Conservation (phyloP, 1,140 invertebrate genomes). For the Ruditapes philippinarum region DNA sequence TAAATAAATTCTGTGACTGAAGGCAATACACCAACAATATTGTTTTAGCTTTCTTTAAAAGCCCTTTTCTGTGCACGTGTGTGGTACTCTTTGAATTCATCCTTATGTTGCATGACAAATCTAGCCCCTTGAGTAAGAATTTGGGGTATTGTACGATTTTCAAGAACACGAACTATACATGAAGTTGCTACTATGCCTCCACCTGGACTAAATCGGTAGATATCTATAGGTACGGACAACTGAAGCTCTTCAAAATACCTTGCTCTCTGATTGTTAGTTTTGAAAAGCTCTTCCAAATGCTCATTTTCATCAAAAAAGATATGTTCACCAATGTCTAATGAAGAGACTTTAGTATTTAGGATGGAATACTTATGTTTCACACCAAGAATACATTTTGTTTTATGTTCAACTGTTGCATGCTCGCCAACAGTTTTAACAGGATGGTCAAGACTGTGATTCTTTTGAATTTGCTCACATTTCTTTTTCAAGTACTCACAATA, state of each 20-base stretch:
- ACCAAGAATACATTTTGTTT: not conserved
- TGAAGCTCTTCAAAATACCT: conserved; percentile 44
- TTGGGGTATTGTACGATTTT: not conserved
- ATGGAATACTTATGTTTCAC: not conserved
- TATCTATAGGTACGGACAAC: conserved; percentile 42
- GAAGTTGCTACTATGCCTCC: not conserved
- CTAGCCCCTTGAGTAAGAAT: conserved; percentile 43
- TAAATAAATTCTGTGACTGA: conserved; percentile 64
- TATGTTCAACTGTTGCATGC: conserved; percentile 19
- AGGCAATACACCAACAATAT: conserved; percentile 52
- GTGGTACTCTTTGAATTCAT: conserved; percentile 60
- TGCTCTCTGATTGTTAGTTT: not conserved
- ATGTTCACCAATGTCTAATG: not conserved
- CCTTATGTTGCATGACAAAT: not conserved
- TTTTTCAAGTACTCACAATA: conserved; percentile 5
- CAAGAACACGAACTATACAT: not conserved
- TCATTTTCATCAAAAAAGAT: conserved; percentile 58
- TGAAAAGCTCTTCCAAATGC: conserved; percentile 60
- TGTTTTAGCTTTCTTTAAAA: conserved; percentile 56
- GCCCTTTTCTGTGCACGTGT: conserved; percentile 48
- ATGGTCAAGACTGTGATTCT: conserved; percentile 7
- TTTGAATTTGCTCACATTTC: not conserved
- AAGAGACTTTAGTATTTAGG: not conserved
- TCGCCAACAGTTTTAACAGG: conserved; percentile 32
- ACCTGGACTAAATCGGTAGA: conserved; percentile 23